Evolutionary conservation across 2,113 vertebrate genomes (phyloP).

Genomic region (Pomatostomus ruficeps): DNA sequence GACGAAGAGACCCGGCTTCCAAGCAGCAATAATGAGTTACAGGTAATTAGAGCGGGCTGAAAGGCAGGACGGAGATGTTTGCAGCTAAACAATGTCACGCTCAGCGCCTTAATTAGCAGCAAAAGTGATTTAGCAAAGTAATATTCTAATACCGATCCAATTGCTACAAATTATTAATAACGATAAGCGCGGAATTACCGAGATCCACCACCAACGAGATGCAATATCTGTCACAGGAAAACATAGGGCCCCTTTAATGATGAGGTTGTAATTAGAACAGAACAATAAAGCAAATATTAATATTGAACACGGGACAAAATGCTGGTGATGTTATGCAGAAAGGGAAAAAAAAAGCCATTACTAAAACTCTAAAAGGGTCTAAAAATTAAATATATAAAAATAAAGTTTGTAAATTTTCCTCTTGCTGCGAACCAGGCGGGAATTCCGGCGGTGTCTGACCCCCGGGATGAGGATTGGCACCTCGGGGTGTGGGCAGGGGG

Average conservation of each 20-base stretch:
- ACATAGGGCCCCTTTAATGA: background rate
- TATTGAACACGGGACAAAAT: background rate
- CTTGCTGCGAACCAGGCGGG: background rate
- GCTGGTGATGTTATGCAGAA: background rate
- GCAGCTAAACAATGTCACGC: slow-evolving; percentile 3
- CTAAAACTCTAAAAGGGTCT: background rate
- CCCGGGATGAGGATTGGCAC: background rate
- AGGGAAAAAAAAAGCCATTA: background rate
- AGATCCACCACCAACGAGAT: background rate
- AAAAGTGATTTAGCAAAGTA: slow-evolving; percentile 52
- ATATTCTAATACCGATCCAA: slow-evolving; percentile 48
- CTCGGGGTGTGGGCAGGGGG: too few relatives aligned
- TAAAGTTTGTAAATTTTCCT: background rate
- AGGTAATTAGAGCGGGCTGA: slow-evolving; percentile 8
- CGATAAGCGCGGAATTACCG: slow-evolving; percentile 1
- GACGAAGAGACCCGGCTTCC: background rate
- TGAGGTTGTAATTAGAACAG: slow-evolving; percentile 30
- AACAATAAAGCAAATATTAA: slow-evolving; percentile 32
- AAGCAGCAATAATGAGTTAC: background rate
- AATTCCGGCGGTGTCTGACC: background rate
- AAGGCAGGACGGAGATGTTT: background rate
- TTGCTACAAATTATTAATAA: slow-evolving; percentile 50
- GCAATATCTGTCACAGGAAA: slow-evolving; percentile 33
- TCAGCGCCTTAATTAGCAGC: slow-evolving; percentile 38
- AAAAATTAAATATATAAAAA: background rate